Percentiles rank a stretch among this genome's conserved stretches.
Evolutionary conservation across 2,797 vertebrate genomes (phyloP).

Genomic region (Hydrolagus colliei): DNA sequence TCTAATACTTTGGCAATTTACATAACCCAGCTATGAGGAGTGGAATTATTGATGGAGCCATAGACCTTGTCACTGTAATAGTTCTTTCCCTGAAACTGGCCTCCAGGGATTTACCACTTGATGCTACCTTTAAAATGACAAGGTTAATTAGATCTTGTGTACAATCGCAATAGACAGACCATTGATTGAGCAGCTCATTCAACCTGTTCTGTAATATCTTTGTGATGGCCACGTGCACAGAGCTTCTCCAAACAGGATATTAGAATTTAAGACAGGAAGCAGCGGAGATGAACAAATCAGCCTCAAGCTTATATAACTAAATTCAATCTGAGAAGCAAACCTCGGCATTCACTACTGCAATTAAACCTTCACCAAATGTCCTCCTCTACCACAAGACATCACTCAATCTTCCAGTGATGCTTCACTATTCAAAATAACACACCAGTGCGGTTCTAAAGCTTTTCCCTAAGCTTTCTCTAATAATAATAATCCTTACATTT

Average conservation of each 20-base stretch:
- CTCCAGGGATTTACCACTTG: not conserved
- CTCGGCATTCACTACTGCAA: not conserved
- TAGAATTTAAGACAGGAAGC: not conserved
- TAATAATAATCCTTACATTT: too few relatives aligned
- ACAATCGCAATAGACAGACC: slow-evolving; percentile 7
- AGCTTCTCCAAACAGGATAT: not conserved
- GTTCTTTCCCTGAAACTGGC: not conserved
- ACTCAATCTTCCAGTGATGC: not conserved
- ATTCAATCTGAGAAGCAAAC: not conserved
- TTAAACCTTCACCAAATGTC: not conserved
- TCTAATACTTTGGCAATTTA: not conserved
- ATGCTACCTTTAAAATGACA: not conserved
- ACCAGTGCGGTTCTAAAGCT: too few relatives aligned
- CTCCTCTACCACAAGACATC: not conserved
- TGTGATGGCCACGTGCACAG: not conserved
- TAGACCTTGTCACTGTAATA: not conserved
- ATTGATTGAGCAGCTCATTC: slow-evolving; percentile 22
- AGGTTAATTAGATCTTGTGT: slow-evolving; percentile 22
- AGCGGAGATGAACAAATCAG: not conserved
- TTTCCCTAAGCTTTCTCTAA: too few relatives aligned
- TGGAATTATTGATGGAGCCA: slow-evolving; percentile 17
- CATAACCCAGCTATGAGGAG: not conserved
- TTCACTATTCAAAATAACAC: too few relatives aligned
- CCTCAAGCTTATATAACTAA: not conserved
- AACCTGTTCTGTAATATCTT: not conserved